Base-by-base conservation (phyloP, 2,888 invertebrate species). In the Parnassius glacialis region DNA sequence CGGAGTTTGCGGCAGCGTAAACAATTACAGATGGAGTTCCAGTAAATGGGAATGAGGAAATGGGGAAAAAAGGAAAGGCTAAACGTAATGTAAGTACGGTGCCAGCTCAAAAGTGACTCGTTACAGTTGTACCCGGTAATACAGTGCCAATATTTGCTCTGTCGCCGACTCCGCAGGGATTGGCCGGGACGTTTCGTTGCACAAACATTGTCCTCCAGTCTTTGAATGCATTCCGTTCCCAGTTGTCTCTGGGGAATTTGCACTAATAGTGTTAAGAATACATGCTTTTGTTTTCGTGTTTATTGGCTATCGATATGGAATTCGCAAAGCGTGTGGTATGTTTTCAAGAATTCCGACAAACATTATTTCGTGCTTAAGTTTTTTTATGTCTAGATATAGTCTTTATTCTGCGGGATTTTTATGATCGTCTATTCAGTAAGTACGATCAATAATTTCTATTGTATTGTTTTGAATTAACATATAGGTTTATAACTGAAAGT, bases 131-230 rank as follows among this genome's bases (percentile, higher is more conserved):
- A 70, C 63, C 75, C 76, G 73, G 81, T 87, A 86, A 87, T 85
- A 85, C 83, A 83, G 74, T 79, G 80, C 83, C 85, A 87, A 88
- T 89, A 88, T 89, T 89, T 87, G 85, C 74, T 62, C 73, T 73
- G 74, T 74, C 71, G 72, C 72, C 74, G 74, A 75, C 78, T 80
- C 84, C 76, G 68, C 60, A 59, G 78, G 80, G 81, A 78, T 73
- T 70, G 75, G 74, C 68, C 72, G 75, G 79, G 75, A 75, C 75
- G 79, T 72, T 75, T 75, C 75, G 73, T 72, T 74, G 78, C 76
- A 78, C 83, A 85, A 84, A 84, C 84, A 86, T 75, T 81, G 80
- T 80, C 75, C 70, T 74, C 70, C 68, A 72, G 74, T 80, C 84
- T 83, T 79, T 76, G 76, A 76, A 79, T 81, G 80, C 81, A 81